phyloP scores from a whole-genome alignment of 2,113 vertebrate genomes.

The western clawed frog (Xenopus tropicalis) region DNA sequence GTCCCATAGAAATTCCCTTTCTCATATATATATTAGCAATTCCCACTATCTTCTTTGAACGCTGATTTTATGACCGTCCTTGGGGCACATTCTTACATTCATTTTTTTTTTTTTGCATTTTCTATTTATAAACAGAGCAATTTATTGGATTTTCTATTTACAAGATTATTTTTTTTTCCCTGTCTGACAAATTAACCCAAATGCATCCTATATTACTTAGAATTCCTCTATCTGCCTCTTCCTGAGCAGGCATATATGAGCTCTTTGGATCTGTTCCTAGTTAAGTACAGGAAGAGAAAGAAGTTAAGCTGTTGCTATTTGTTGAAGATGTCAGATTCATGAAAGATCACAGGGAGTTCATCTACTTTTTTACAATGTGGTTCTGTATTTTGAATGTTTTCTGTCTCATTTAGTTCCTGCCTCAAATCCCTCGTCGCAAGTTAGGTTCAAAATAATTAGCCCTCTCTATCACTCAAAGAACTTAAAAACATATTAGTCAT shows the following conservation, averaged over 20 bases:
- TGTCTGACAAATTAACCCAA: conserved; percentile 26
- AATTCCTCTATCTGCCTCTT: conserved; percentile 31
- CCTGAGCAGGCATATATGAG: conserved; percentile 34
- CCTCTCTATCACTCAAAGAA: conserved; percentile 52
- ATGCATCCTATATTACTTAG: conserved; percentile 37
- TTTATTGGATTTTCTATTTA: conserved; percentile 15
- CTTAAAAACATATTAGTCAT: conserved; percentile 50
- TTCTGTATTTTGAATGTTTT: conserved; percentile 60
- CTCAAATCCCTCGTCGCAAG: conserved; percentile 57
- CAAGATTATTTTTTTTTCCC: not conserved
- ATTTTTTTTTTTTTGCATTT: too few species aligned
- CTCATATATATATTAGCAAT: too few species aligned
- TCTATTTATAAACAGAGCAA: too few species aligned
- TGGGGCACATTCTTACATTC: too few species aligned
- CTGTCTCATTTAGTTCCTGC: conserved; percentile 72
- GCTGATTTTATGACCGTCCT: too few species aligned
- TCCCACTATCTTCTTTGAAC: too few species aligned
- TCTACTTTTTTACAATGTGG: conserved; percentile 57
- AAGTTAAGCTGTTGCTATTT: conserved; percentile 57
- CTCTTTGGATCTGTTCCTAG: conserved; percentile 47
- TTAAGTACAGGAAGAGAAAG: conserved; percentile 69
- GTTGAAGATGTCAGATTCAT: conserved; percentile 59
- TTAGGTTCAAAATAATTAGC: conserved; percentile 62
- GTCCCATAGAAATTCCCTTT: too few species aligned
- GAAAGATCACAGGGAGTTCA: conserved; percentile 63